Evolutionary conservation across 2,797 vertebrate species (phyloP).

Genomic region (Heteromormyrus szaboi): DNA sequence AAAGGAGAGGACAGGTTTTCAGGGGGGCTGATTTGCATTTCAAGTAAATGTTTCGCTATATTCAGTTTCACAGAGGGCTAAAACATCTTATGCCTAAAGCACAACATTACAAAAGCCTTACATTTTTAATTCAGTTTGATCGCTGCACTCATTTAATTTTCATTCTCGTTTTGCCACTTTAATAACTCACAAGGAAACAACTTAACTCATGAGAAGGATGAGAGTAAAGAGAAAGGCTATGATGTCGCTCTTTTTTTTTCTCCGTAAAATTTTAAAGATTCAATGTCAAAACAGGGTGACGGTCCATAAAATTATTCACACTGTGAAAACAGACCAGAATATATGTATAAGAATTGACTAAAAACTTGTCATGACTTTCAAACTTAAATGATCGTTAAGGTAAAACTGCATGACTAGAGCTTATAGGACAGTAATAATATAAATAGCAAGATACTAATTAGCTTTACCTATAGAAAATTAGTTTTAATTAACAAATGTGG

Average conservation of each 20-base stretch:
- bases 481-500: neutral
- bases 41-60: neutral
- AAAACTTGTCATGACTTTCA: neutral
- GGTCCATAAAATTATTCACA: conserved; percentile 5
- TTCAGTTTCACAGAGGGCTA: neutral
- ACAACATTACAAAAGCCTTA: neutral
- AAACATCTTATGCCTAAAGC: neutral
- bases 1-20: neutral
- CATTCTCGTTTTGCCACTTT: neutral
- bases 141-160: neutral
- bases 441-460: neutral
- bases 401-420: neutral
- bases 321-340: neutral
- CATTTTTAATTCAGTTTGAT: neutral
- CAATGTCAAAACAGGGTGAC: neutral
- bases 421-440: neutral
- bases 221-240: neutral
- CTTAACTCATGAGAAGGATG: neutral
- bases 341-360: neutral
- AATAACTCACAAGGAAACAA: neutral
- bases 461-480: neutral
- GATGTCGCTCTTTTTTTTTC: neutral
- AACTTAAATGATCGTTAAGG: neutral
- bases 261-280: neutral
- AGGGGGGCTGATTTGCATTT: neutral